Conservation (phyloP, 2,113 vertebrate species). For the Ahaetulla prasina region DNA sequence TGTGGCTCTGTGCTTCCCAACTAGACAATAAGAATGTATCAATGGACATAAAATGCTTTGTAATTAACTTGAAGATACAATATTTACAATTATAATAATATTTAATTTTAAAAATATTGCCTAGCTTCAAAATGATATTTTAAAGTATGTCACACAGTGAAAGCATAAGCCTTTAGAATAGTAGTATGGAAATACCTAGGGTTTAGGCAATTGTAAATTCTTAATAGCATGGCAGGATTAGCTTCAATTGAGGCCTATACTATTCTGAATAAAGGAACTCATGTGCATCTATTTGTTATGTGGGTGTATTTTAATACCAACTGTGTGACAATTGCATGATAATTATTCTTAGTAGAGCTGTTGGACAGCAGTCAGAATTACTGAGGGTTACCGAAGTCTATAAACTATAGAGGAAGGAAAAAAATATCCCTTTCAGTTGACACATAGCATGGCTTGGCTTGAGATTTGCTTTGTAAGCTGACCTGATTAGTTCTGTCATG, state of each 20-base stretch:
- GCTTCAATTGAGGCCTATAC: constrained; percentile 36
- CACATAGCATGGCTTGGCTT: neutral
- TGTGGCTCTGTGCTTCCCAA: neutral
- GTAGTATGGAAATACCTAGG: neutral
- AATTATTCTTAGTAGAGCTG: neutral
- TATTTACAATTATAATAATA: neutral
- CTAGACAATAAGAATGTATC: neutral
- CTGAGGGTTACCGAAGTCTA: constrained; percentile 14
- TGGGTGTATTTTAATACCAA: constrained; percentile 28
- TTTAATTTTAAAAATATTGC: neutral
- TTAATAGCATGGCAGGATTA: constrained; percentile 30
- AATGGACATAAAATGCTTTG: neutral
- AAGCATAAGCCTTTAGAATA: constrained; percentile 37
- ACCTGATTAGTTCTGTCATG: neutral
- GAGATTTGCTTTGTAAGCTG: neutral
- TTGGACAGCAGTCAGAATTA: constrained; percentile 11
- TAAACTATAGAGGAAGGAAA: constrained; percentile 4
- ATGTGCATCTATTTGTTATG: neutral
- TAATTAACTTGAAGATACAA: constrained; percentile 23
- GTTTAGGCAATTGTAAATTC: constrained; percentile 27
- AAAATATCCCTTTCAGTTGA: neutral
- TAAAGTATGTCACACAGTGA: neutral
- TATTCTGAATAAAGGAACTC: constrained; percentile 38
- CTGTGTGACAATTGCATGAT: constrained; percentile 7
- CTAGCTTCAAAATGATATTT: constrained; percentile 29